phyloP scores from a whole-genome alignment of 1,140 invertebrate species.

The Musca vetustissima region DNA sequence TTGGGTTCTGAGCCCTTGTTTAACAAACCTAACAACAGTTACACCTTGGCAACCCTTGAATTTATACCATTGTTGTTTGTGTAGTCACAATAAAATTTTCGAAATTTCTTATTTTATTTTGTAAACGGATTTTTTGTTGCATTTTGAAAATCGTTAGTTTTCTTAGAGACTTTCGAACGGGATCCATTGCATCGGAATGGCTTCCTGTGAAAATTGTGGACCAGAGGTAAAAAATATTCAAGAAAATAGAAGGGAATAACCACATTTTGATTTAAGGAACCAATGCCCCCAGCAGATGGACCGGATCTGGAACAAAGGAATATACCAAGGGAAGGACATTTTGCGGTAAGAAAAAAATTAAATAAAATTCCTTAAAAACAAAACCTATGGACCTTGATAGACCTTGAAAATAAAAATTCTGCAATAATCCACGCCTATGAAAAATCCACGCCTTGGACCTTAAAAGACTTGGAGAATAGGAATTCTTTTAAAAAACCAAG shows the following conservation, averaged over 20 bases:
- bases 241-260: background rate
- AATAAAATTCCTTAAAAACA: too few species aligned
- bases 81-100: slow-evolving; percentile 6
- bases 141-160: background rate
- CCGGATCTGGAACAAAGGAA: background rate
- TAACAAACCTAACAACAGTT: background rate
- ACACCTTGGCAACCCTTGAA: background rate
- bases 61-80: background rate
- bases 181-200: too few species aligned
- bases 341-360: slow-evolving; percentile 35
- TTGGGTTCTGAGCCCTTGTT: background rate
- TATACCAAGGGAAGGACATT: slow-evolving; percentile 30
- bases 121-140: background rate
- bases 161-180: background rate
- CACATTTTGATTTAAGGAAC: background rate
- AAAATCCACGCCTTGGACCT: too few species aligned
- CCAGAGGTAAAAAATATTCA: background rate
- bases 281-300: background rate
- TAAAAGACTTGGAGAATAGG: too few species aligned
- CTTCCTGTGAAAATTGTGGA: too few species aligned
- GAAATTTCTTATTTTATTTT: background rate
- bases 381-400: too few species aligned
- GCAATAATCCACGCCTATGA: too few species aligned
- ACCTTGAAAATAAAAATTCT: too few species aligned
- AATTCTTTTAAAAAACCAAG: too few species aligned